Percentiles rank a stretch among this genome's conserved stretches.
Conservation (phyloP, 2,888 invertebrate genomes). For the Exephanes ischioxanthus region DNA sequence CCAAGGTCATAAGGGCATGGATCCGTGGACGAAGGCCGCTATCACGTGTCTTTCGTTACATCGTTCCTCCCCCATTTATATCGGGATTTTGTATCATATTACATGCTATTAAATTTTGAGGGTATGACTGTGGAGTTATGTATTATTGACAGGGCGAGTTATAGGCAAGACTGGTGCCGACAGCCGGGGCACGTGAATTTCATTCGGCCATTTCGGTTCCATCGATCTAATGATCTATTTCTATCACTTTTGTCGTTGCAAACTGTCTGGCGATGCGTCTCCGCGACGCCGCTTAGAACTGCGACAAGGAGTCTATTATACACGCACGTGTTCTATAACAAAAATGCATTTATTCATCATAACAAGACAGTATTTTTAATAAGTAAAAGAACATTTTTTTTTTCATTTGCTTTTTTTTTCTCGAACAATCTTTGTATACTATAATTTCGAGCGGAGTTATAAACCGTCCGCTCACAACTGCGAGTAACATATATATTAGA, state of each 20-base stretch:
- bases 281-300: not conserved
- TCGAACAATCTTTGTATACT: slow-evolving; percentile 57
- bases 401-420: slow-evolving; percentile 31
- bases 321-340: slow-evolving; percentile 47
- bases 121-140: not conserved
- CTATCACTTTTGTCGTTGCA: not conserved
- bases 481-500: slow-evolving; percentile 58
- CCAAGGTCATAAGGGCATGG: slow-evolving; percentile 54
- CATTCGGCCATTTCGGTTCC: not conserved
- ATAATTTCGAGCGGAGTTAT: slow-evolving; percentile 54
- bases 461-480: slow-evolving; percentile 46
- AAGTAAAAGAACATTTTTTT: slow-evolving; percentile 40
- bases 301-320: not conserved
- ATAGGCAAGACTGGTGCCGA: not conserved
- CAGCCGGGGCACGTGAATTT: not conserved
- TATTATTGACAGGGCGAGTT: not conserved
- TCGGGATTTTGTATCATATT: slow-evolving; percentile 16
- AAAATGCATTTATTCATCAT: slow-evolving; percentile 65
- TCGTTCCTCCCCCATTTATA: not conserved
- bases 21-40: slow-evolving; percentile 8
- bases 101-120: slow-evolving; percentile 12
- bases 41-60: not conserved
- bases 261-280: not conserved
- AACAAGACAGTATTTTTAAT: slow-evolving; percentile 61
- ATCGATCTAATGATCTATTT: not conserved